phyloP scores from a whole-genome alignment of 2,888 invertebrate species.

The Dascillus cervinus region DNA sequence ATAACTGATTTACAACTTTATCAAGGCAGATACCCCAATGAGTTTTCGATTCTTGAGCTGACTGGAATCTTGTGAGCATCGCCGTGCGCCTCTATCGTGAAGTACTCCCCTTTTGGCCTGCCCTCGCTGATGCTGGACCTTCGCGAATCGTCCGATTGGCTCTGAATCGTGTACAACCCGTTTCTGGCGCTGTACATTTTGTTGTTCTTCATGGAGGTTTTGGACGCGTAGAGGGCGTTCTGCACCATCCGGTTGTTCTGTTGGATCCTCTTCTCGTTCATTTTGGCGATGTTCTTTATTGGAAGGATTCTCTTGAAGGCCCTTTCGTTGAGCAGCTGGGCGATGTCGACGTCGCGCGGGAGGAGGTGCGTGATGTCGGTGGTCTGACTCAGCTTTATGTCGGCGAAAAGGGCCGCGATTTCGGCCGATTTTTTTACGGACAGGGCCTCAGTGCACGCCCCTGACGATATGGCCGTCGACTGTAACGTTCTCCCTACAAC shows the following conservation, averaged over 20 bases:
- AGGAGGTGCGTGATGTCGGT: slow-evolving; percentile 54
- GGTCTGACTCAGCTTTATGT: slow-evolving; percentile 62
- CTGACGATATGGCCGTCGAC: slow-evolving; percentile 17
- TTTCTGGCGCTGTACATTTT: slow-evolving; percentile 39
- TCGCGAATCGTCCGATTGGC: slow-evolving; percentile 41
- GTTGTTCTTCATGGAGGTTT: slow-evolving; percentile 17
- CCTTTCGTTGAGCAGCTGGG: slow-evolving; percentile 20
- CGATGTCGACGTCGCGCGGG: slow-evolving; percentile 24
- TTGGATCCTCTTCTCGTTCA: slow-evolving; percentile 6
- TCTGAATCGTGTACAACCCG: slow-evolving; percentile 42
- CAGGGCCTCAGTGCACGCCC: slow-evolving; percentile 51
- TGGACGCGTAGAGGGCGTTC: slow-evolving; percentile 31
- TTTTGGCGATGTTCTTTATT: slow-evolving; percentile 9
- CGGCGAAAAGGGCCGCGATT: slow-evolving; percentile 79
- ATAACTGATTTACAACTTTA: too few species aligned
- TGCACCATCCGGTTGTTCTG: slow-evolving; percentile 31
- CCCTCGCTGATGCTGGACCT: slow-evolving; percentile 28
- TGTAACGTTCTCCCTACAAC: slow-evolving; percentile 25
- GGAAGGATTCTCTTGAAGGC: slow-evolving; percentile 23
- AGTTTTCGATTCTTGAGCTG: slow-evolving; percentile 54
- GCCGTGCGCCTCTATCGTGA: slow-evolving; percentile 15
- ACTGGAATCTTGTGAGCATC: slow-evolving; percentile 15
- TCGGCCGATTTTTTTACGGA: slow-evolving; percentile 85
- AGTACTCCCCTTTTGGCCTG: slow-evolving; percentile 20
- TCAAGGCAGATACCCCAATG: slow-evolving; percentile 57